Conservation (phyloP, 1,140 invertebrate genomes). For the Triops cancriformis region DNA sequence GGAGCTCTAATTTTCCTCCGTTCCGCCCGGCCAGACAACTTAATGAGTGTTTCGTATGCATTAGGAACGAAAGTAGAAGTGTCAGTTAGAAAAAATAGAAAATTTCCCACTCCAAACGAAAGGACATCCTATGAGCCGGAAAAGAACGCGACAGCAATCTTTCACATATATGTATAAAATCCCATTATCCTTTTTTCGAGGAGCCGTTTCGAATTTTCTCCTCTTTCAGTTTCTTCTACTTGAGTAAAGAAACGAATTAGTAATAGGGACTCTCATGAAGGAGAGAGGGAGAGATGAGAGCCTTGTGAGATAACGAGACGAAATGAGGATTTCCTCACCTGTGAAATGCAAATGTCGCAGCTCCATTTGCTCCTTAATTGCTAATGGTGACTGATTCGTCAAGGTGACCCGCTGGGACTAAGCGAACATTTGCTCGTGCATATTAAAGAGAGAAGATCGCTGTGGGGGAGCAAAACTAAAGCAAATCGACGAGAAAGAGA, state of each 20-base stretch:
- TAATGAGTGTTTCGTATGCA: constrained; percentile 14
- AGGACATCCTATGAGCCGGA: background rate
- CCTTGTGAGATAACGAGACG: background rate
- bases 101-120: background rate
- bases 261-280: background rate
- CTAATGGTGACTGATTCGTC: constrained; percentile 13
- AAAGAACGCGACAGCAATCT: background rate
- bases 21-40: background rate
- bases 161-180: background rate
- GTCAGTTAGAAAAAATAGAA: background rate
- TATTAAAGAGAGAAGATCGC: background rate
- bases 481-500: background rate
- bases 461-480: background rate
- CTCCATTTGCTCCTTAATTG: constrained; percentile 6
- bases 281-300: background rate
- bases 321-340: background rate
- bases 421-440: background rate
- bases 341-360: constrained; percentile 13
- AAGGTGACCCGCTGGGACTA: background rate
- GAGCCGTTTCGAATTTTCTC: background rate
- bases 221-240: background rate
- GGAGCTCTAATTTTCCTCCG: background rate
- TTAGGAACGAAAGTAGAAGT: background rate
- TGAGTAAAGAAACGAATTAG: background rate
- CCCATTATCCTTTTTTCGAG: background rate